Conservation (phyloP, 2,888 invertebrate species). For the Eupeodes luniger region DNA sequence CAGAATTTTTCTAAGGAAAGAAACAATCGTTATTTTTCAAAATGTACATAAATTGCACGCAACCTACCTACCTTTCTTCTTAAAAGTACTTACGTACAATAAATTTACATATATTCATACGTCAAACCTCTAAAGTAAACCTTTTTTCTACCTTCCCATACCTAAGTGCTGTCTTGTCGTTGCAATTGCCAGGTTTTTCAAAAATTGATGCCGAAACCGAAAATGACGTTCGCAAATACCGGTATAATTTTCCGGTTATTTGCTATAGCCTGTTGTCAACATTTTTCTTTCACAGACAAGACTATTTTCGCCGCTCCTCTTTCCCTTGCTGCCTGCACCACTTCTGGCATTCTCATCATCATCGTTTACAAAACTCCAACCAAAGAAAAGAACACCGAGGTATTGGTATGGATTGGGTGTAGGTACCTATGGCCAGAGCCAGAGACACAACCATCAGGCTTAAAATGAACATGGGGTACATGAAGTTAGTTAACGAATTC, state of each 20-base stretch:
- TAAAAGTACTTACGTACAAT: too few species aligned
- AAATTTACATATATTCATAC: not conserved
- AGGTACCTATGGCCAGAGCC: not conserved
- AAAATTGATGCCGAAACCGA: constrained; percentile 37
- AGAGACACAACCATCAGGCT: not conserved
- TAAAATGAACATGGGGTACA: not conserved
- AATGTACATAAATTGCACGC: not conserved
- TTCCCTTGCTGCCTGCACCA: not conserved
- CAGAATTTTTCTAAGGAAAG: not conserved
- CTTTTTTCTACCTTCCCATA: not conserved
- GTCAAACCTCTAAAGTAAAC: too few species aligned
- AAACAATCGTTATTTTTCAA: constrained; percentile 40
- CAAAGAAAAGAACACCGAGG: not conserved
- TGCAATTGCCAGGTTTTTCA: constrained; percentile 7
- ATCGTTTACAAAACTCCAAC: not conserved
- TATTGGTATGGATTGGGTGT: not conserved
- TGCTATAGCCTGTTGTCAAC: constrained; percentile 32
- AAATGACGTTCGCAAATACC: constrained; percentile 61
- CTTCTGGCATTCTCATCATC: not conserved
- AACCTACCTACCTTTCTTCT: not conserved
- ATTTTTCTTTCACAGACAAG: constrained; percentile 20
- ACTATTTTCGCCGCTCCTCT: not conserved
- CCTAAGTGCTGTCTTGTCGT: not conserved
- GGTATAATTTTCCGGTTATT: constrained; percentile 73
- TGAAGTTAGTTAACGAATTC: constrained; percentile 57